Evolutionary conservation across 92 coral and sea anemone species (phyloP).

Genomic region (Parazoanthus darwini): DNA sequence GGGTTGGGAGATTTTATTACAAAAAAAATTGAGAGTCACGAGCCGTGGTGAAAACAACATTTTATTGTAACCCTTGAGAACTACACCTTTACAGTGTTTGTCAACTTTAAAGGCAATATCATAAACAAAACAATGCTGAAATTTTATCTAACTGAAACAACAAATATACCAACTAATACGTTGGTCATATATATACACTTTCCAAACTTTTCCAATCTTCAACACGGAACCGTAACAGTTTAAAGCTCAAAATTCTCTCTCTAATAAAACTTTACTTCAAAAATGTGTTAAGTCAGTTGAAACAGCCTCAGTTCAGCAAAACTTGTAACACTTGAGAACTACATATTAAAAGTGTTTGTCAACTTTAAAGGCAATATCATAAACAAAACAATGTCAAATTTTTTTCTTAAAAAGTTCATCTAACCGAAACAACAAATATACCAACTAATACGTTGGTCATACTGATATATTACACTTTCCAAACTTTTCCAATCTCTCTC

Average conservation of each 20-base stretch:
- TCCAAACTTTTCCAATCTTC: too few relatives aligned
- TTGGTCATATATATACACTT: slow-evolving; percentile 1
- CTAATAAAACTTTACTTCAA: slow-evolving; percentile 6
- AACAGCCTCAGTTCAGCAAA: neutral
- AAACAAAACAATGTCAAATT: neutral
- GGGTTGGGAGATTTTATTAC: too few relatives aligned
- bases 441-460: neutral
- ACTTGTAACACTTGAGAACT: slow-evolving; percentile 5
- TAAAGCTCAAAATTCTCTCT: slow-evolving; percentile 9
- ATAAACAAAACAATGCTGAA: slow-evolving; percentile 1
- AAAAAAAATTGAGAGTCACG: neutral
- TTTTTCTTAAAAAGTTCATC: neutral
- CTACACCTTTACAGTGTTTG: slow-evolving; percentile 8
- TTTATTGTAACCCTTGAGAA: slow-evolving; percentile 9
- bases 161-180: neutral
- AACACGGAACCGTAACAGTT: neutral
- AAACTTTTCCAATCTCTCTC: too few relatives aligned
- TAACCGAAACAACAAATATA: neutral
- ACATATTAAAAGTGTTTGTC: slow-evolving; percentile 12
- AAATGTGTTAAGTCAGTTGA: slow-evolving; percentile 1
- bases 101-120: neutral
- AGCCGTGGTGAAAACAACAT: neutral
- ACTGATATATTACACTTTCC: neutral
- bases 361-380: neutral
- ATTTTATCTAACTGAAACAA: neutral